Percentiles rank a stretch among this genome's conserved stretches.
phyloP scores from a whole-genome alignment of 2,888 invertebrate species.

The Aethes cnicana region DNA sequence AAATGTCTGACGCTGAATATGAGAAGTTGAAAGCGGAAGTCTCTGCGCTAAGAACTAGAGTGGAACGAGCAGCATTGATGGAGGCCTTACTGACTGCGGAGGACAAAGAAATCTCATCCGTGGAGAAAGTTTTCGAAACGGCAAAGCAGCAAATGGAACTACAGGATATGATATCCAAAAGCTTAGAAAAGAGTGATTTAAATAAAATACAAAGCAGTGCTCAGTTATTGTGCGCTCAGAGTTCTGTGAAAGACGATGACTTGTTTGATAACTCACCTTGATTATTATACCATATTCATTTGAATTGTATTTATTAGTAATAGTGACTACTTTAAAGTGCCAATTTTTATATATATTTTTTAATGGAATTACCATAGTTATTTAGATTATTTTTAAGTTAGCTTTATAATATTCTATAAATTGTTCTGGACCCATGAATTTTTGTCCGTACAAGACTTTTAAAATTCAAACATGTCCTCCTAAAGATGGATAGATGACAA shows the following conservation, averaged over 20 bases:
- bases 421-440: no score
- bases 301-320: conserved; percentile 11
- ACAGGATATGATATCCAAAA: conserved; percentile 58
- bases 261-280: conserved; percentile 37
- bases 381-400: conserved; percentile 16
- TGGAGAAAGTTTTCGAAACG: conserved; percentile 65
- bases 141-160: conserved; percentile 70
- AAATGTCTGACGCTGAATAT: conserved; percentile 61
- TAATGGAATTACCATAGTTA: not conserved
- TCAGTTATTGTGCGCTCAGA: conserved; percentile 59
- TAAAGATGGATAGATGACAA: no score
- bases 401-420: not conserved
- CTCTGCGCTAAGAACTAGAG: conserved; percentile 51
- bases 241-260: conserved; percentile 47
- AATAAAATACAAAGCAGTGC: conserved; percentile 55
- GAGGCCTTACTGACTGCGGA: conserved; percentile 65
- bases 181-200: conserved; percentile 46
- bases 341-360: conserved; percentile 3
- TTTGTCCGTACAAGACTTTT: no score
- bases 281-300: conserved; percentile 2
- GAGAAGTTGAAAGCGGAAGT: conserved; percentile 64
- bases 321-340: not conserved
- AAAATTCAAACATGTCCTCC: no score
- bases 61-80: conserved; percentile 69
- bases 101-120: conserved; percentile 61